Conservation (phyloP, 2,113 vertebrate species). For the Ptyas mucosa region DNA sequence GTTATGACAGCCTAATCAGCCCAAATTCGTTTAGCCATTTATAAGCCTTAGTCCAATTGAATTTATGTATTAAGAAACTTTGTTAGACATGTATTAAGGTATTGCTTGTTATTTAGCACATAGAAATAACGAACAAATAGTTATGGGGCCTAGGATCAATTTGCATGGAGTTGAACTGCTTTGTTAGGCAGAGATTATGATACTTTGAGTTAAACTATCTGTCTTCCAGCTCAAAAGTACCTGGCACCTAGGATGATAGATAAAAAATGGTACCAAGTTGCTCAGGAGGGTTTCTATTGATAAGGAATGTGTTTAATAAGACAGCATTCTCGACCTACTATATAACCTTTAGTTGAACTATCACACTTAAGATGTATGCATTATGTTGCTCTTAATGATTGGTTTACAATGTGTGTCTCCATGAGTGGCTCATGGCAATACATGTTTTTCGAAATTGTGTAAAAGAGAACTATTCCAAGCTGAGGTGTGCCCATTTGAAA, state of each 20-base stretch:
- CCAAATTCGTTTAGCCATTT: neutral
- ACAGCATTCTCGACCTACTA: neutral
- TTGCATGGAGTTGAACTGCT: too few relatives aligned
- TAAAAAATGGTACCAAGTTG: neutral
- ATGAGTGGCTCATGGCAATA: neutral
- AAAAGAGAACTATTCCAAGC: neutral
- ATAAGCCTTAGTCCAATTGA: neutral
- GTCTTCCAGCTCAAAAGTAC: neutral
- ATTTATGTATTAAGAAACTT: neutral
- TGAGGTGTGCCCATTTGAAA: neutral
- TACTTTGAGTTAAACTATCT: neutral
- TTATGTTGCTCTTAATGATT: neutral
- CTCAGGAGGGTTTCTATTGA: neutral
- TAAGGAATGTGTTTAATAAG: neutral
- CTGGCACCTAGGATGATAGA: neutral
- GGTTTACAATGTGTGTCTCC: neutral
- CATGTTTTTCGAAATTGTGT: neutral
- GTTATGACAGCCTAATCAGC: neutral
- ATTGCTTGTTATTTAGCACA: neutral
- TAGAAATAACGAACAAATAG: neutral
- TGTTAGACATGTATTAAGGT: neutral
- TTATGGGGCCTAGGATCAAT: neutral
- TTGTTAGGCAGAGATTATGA: neutral
- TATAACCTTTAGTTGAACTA: neutral
- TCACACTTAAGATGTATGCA: neutral